phyloP scores from a whole-genome alignment of 2,797 vertebrate genomes.

The Todus mexicanus region DNA sequence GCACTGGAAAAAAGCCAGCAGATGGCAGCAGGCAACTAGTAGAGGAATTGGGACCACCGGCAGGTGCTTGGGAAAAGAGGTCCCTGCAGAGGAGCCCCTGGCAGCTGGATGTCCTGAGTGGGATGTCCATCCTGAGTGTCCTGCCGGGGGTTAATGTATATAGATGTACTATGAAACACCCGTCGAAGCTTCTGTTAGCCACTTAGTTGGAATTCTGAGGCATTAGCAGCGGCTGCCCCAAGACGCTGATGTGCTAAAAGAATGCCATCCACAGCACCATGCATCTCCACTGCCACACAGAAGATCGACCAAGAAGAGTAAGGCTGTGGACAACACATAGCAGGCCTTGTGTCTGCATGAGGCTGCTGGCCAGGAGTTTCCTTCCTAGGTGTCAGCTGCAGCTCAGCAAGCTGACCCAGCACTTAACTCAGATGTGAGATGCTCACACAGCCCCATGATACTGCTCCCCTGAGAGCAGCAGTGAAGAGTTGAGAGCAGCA shows the following conservation, averaged over 20 bases:
- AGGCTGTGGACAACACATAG: neutral
- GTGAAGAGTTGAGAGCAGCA: neutral
- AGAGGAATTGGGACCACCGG: neutral
- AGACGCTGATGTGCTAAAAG: neutral
- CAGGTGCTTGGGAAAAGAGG: neutral
- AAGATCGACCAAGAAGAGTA: neutral
- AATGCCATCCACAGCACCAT: accelerated
- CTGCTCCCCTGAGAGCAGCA: neutral
- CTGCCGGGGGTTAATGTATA: neutral
- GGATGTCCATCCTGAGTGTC: neutral
- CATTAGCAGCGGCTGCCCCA: neutral
- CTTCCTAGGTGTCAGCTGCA: neutral
- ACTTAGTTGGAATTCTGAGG: neutral
- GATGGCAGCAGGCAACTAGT: neutral
- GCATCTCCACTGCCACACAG: accelerated
- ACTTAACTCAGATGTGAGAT: neutral
- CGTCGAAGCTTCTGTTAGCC: neutral
- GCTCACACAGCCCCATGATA: accelerated
- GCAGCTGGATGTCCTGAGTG: neutral
- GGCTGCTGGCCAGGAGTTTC: neutral
- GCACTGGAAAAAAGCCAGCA: neutral
- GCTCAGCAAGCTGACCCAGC: neutral
- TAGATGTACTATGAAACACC: neutral
- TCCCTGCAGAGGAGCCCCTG: neutral
- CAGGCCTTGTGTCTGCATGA: neutral